A percentile compares a stretch with the other conserved stretches of the same genome.
These are phyloP conservation scores for Gryllus longicercus DNA, from an alignment of 2,888 invertebrate species.

Conservation along the genomic window DNA sequence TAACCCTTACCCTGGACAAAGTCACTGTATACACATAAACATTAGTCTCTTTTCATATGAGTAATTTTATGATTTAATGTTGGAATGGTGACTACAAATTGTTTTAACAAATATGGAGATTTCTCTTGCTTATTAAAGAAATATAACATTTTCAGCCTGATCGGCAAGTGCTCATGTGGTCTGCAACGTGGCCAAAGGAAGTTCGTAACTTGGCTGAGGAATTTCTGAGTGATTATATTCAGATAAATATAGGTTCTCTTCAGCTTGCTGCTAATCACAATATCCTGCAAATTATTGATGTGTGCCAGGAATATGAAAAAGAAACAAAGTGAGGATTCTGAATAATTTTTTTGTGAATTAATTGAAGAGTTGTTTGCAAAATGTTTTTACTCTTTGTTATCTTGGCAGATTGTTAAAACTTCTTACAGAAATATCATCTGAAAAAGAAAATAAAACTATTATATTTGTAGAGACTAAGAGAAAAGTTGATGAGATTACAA, in stretches of 20 bases:
- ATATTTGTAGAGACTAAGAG: slow-evolving; percentile 98
- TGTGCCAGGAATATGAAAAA: slow-evolving; percentile 93
- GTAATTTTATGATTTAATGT: too few species aligned
- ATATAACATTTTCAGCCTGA: slow-evolving; percentile 28
- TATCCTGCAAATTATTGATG: slow-evolving; percentile 86
- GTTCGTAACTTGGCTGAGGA: slow-evolving; percentile 92
- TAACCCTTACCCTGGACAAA: neutral
- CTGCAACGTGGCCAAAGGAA: slow-evolving; percentile 99
- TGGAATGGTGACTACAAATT: neutral
- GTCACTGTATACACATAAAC: neutral
- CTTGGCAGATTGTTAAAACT: slow-evolving; percentile 66
- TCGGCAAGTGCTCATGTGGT: slow-evolving; percentile 87
- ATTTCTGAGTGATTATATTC: slow-evolving; percentile 91
- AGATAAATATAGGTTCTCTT: slow-evolving; percentile 96
- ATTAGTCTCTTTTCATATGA: neutral
- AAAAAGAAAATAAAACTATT: slow-evolving; percentile 93
- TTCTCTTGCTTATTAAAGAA: neutral
- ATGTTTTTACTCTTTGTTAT: slow-evolving; percentile 28
- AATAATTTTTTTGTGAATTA: neutral
- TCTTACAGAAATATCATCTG: slow-evolving; percentile 84
- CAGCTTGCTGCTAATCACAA: slow-evolving; percentile 91
- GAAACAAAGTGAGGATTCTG: slow-evolving; percentile 49
- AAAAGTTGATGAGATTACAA: slow-evolving; percentile 88
- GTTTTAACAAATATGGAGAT: neutral
- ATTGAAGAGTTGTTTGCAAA: too few species aligned